These are phyloP conservation scores for Lepidurus arcticus DNA, from an alignment of 1,140 invertebrate species.

Conservation along the genomic window DNA sequence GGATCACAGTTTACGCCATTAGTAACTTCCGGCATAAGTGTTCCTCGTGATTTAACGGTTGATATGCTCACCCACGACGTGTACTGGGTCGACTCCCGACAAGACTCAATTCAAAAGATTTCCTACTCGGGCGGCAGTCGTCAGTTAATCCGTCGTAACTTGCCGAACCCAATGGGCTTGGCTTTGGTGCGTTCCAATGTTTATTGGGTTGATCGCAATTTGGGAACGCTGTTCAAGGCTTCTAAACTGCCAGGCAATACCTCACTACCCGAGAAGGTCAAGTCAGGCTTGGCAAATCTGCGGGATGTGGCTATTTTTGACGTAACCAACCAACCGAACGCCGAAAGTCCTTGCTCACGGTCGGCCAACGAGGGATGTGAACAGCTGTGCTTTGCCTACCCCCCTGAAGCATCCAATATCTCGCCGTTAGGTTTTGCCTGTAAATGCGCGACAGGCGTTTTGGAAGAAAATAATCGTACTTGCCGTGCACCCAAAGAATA, in stretches of 20 bases:
- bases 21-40: constrained; percentile 82
- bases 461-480: constrained; percentile 54
- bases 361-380: constrained; percentile 75
- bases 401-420: constrained; percentile 49
- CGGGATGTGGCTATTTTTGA: constrained; percentile 88
- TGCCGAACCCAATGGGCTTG: constrained; percentile 92
- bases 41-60: constrained; percentile 86
- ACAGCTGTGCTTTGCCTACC: constrained; percentile 92
- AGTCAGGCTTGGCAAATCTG: constrained; percentile 75
- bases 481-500: constrained; percentile 82
- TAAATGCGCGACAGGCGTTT: constrained; percentile 81
- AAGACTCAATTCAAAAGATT: constrained; percentile 86
- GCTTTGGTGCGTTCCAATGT: constrained; percentile 71
- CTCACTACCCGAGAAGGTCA: constrained; percentile 56
- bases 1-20: constrained; percentile 80
- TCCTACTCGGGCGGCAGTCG: constrained; percentile 71
- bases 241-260: constrained; percentile 69
- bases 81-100: constrained; percentile 93
- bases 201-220: constrained; percentile 94
- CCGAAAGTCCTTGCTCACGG: constrained; percentile 66
- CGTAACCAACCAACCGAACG: constrained; percentile 72
- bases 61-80: constrained; percentile 91
- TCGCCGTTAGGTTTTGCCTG: constrained; percentile 60
- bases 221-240: constrained; percentile 71
- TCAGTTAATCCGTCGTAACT: constrained; percentile 71